Base-by-base conservation (phyloP, 2,888 invertebrate species). In the Cheilosia soror region DNA sequence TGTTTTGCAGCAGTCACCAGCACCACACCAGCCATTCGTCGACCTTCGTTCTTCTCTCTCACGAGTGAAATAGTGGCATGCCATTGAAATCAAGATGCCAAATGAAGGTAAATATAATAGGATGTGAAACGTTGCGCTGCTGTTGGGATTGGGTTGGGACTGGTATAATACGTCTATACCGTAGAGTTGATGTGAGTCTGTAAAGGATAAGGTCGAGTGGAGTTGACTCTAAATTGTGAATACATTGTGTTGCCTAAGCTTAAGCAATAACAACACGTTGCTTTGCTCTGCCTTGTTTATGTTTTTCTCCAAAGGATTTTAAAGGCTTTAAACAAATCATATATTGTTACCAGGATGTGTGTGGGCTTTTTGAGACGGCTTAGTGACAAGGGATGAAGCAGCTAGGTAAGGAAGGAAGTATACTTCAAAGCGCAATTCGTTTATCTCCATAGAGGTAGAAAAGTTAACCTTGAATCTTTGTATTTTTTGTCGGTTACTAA, bases 51-150 rank as follows among this genome's bases (percentile, higher is more conserved):
- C 15, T 25, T 15, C 20, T 11, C 9, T 20, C 60, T 53, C 11
- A 27, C 20, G 27, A 65, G 60, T 58, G 11, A 40, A 5, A 42
- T 33, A 33, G 60, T 68, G 72, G 57, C 78, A 75, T 78, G 72
- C 63, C 78, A 79, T 79, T 69, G 69, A 79, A 83, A 65, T 79
- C 73, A 79, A 79, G 83, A 84, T 68, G 83, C 78, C 51, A 68
- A 73, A 47, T 66, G 27, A 68, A 72, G 33, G 62, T 29, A 62
- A 62, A 62, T 33, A 29, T 37, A 57, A 47, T 20, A 58, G 58
- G 72, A 62, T 49, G 66, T 60, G 53, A 63, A 72, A 58, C 33
- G 57, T 58, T 33, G 63, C 63, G 49, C 37, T 76, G 57, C 25
- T 40, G 31, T 15, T 25, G 37, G 51, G 33, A 79, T 42, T 29